Conservation (phyloP, 2,888 invertebrate genomes). For the Ferdinandea cuprea region DNA sequence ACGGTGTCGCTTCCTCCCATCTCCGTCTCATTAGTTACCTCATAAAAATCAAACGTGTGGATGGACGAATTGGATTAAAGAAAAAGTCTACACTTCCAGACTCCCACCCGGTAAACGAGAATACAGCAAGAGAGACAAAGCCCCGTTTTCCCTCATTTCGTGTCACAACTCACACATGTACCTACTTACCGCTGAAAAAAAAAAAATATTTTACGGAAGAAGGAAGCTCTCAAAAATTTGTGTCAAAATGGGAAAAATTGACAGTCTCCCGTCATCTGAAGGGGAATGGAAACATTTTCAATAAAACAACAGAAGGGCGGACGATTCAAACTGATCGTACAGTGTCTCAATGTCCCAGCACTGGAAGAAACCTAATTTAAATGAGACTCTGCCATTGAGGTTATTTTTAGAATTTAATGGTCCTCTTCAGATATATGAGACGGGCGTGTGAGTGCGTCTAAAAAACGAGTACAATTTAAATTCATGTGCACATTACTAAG, state of each 20-base stretch:
- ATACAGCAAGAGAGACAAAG: constrained; percentile 33
- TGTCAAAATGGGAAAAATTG: constrained; percentile 66
- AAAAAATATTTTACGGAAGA: constrained; percentile 34
- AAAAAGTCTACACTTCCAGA: constrained; percentile 51
- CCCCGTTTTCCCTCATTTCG: constrained; percentile 3
- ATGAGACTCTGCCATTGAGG: constrained; percentile 42
- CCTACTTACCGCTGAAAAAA: constrained; percentile 31
- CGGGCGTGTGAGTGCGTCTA: constrained; percentile 35
- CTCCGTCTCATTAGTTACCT: constrained; percentile 44
- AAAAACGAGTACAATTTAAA: constrained; percentile 69
- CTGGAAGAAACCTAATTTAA: constrained; percentile 60
- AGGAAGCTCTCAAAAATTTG: constrained; percentile 67
- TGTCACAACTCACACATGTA: constrained; percentile 45
- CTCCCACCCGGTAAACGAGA: constrained; percentile 32
- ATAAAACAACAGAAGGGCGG: constrained; percentile 70
- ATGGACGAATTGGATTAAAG: constrained; percentile 67
- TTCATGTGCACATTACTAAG: constrained; percentile 45
- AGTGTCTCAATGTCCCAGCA: constrained; percentile 55
- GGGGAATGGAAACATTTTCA: constrained; percentile 54
- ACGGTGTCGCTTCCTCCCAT: constrained; percentile 59
- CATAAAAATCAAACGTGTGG: constrained; percentile 71
- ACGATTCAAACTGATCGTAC: constrained; percentile 54
- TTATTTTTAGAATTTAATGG: constrained; percentile 68
- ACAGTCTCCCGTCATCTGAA: constrained; percentile 56
- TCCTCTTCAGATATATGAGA: constrained; percentile 14